These are phyloP conservation scores for Polymixis lichenea DNA, from an alignment of 2,888 invertebrate genomes.

Conservation along the genomic window DNA sequence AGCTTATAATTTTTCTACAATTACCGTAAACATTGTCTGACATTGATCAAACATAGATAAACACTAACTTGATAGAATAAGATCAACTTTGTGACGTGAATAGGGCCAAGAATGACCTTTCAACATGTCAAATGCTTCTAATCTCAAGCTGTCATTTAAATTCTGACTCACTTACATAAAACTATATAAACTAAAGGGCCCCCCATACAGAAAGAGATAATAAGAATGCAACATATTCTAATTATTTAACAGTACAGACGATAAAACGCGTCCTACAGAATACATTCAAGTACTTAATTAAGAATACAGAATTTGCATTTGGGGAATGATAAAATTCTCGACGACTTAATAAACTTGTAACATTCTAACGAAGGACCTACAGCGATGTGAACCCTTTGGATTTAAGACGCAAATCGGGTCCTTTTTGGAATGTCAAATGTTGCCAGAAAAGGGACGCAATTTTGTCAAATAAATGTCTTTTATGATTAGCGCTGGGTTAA, in stretches of 20 bases:
- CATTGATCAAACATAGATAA: not conserved
- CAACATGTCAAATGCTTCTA: conserved; percentile 28
- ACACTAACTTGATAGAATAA: conserved; percentile 14
- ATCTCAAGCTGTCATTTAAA: conserved; percentile 38
- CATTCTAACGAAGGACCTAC: conserved; percentile 44
- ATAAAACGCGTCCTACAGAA: conserved; percentile 38
- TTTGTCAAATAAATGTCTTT: conserved; percentile 28
- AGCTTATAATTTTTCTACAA: not conserved
- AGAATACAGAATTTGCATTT: conserved; percentile 46
- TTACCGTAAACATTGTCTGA: not conserved
- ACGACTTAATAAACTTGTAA: conserved; percentile 52
- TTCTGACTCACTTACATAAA: conserved; percentile 35
- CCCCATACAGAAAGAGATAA: conserved; percentile 24
- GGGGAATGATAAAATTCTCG: conserved; percentile 41
- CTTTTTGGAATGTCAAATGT: conserved; percentile 20
- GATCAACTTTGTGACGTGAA: conserved; percentile 18
- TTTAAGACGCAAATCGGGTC: conserved; percentile 11
- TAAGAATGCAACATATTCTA: conserved; percentile 38
- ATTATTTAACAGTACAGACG: conserved; percentile 33
- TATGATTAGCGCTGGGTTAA: conserved; percentile 4
- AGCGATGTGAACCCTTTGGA: conserved; percentile 35
- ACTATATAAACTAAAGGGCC: conserved; percentile 18
- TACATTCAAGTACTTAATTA: conserved; percentile 51
- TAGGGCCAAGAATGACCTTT: conserved; percentile 28
- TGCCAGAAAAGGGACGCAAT: conserved; percentile 17